These are phyloP conservation scores for Agraylea sexmaculata DNA, from an alignment of 1,140 invertebrate species.

Conservation along the genomic window DNA sequence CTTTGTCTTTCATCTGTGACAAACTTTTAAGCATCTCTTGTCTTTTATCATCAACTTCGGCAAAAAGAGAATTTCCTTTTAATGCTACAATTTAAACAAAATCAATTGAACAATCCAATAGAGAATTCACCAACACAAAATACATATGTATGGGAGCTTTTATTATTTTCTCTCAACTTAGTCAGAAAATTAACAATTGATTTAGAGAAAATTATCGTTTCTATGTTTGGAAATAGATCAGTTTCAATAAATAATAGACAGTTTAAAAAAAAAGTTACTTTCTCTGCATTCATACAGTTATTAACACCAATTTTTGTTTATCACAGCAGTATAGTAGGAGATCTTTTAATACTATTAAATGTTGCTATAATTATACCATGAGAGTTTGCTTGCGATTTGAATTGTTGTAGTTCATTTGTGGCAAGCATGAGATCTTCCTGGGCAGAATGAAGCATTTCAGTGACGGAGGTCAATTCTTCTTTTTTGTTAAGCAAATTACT, in stretches of 20 bases:
- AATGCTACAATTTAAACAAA: slow-evolving; percentile 26
- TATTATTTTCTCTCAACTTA: slow-evolving; percentile 1
- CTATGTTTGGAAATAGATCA: neutral
- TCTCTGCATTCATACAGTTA: neutral
- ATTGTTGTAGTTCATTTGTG: slow-evolving; percentile 12
- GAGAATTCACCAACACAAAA: no score
- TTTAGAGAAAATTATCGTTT: neutral
- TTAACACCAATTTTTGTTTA: neutral
- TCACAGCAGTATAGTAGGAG: neutral
- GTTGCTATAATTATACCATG: no score
- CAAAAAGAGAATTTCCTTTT: slow-evolving; percentile 40
- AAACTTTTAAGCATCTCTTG: slow-evolving; percentile 39
- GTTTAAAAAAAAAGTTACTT: neutral
- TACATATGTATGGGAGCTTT: no score
- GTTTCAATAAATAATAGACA: neutral
- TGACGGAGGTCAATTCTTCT: slow-evolving; percentile 14
- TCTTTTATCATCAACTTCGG: slow-evolving; percentile 39
- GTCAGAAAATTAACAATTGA: neutral
- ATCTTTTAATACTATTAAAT: slow-evolving; percentile 1
- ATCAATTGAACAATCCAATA: no score
- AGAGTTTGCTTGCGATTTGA: slow-evolving; percentile 11
- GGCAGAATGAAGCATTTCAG: slow-evolving; percentile 19
- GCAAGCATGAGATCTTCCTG: slow-evolving; percentile 15
- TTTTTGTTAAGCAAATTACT: slow-evolving; percentile 18
- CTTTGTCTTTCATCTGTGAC: slow-evolving; percentile 38